Base-by-base conservation (phyloP, 2,113 vertebrate genomes). In the Scatophagus argus region DNA sequence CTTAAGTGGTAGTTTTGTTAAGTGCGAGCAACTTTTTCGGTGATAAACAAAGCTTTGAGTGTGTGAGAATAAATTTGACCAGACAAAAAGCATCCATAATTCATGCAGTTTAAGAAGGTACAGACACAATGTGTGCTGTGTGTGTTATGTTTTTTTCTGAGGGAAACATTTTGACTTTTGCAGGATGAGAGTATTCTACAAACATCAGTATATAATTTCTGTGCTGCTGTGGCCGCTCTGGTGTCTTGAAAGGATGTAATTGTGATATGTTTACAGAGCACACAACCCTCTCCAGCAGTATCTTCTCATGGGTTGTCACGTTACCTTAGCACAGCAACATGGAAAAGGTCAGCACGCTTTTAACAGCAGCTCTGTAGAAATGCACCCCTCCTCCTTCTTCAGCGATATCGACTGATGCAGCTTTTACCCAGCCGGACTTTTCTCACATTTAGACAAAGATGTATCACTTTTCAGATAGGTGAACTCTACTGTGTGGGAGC, bases 291-390 rank as follows among this genome's bases (percentile, higher is more conserved):
- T 47, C 67, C 25, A 29, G 6, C n/a, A 55, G 36, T 43, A 61
- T 70, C 29, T 41, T 74, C 12, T 66, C 36, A 11, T 67, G 11
- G 25, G 16, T 34, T 77, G 63, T 58, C 60, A 51, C 49, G 59
- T 56, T 75, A n/a, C 44, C 1, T n/a, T 23, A 56, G 21, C n/a
- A 34, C 59, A 67, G 36, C 25, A 58, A 8, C 27, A 49, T 0
- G 41, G 73, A 74, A 78, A 83, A 77, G 69, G 76, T 74, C 52
- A 77, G 55, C 25, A 13, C 13, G 25, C 38, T 74, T 81, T 70
- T 36, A 69, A 17, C 17, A 62, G 29, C 65, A 72, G 64, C 58
- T 69, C 44, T 23, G 31, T 11, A 16, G 19, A 79, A 6, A 63
- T 29, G 29, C 27, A 32, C 5, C 5, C 31, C 38, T 58, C 62